phyloP scores from a whole-genome alignment of 2,797 vertebrate species.

The Acanthopagrus latus region DNA sequence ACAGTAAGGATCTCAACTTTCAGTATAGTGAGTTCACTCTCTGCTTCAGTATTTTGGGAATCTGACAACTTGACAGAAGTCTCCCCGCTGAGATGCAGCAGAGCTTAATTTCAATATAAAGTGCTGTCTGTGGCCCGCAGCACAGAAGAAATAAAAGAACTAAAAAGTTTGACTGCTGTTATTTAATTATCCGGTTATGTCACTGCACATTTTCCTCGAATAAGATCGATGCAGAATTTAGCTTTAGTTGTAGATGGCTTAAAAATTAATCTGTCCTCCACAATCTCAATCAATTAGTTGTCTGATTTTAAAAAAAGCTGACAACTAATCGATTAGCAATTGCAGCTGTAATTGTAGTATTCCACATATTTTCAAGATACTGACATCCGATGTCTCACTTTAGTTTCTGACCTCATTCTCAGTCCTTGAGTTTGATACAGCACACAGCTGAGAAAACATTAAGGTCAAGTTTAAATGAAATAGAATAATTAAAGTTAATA shows the following conservation, averaged over 20 bases:
- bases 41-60: neutral
- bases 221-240: neutral
- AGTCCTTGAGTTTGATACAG: neutral
- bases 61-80: constrained; percentile 16
- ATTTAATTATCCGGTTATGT: neutral
- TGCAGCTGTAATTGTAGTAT: too few species aligned
- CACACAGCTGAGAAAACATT: neutral
- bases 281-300: too few species aligned
- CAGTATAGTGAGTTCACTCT: constrained; percentile 8
- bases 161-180: neutral
- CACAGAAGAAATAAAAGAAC: neutral
- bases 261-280: too few species aligned
- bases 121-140: constrained; percentile 13
- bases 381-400: neutral
- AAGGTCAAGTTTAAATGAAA: neutral
- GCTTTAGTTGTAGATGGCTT: neutral
- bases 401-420: neutral
- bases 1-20: neutral
- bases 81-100: constrained; percentile 13
- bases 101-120: constrained; percentile 19
- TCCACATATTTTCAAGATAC: neutral
- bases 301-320: too few species aligned
- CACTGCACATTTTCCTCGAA: neutral
- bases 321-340: too few species aligned
- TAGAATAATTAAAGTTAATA: neutral